Percentiles rank a stretch among this genome's conserved stretches.
These are phyloP conservation scores for Oreocharis arfaki DNA, from an alignment of 2,113 vertebrate genomes.

Conservation along the genomic window DNA sequence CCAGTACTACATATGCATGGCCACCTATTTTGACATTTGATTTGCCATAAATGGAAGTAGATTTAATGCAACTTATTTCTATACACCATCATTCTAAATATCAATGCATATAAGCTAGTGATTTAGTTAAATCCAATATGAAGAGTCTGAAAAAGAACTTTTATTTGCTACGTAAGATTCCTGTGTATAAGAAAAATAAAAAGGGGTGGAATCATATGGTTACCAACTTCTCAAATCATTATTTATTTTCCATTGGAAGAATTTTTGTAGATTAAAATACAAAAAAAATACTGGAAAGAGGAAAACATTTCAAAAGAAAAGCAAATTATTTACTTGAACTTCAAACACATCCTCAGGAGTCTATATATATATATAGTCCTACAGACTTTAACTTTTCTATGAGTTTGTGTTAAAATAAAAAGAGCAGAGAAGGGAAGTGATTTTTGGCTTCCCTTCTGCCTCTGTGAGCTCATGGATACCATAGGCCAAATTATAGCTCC, in stretches of 20 bases:
- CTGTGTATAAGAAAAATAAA: neutral
- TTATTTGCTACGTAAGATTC: neutral
- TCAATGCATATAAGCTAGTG: neutral
- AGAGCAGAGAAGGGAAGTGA: slow-evolving; percentile 11
- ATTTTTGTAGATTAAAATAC: neutral
- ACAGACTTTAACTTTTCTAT: slow-evolving; percentile 11
- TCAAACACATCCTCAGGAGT: slow-evolving; percentile 2
- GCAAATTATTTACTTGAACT: neutral
- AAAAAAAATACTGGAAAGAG: neutral
- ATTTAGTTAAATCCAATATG: neutral
- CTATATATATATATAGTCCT: neutral
- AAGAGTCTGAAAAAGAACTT: neutral
- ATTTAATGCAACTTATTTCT: neutral
- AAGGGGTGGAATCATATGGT: neutral
- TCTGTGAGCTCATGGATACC: neutral
- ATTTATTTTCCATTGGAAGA: neutral
- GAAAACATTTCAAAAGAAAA: slow-evolving; percentile 1
- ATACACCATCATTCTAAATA: neutral
- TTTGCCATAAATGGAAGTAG: neutral
- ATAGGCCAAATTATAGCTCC: neutral
- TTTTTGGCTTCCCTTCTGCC: slow-evolving; percentile 18
- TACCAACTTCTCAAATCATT: neutral
- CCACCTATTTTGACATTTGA: neutral
- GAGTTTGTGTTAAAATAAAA: slow-evolving; percentile 8
- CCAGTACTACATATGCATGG: neutral